Base-by-base conservation (phyloP, 1,140 invertebrate species). In the Cataglyphis hispanica region DNA sequence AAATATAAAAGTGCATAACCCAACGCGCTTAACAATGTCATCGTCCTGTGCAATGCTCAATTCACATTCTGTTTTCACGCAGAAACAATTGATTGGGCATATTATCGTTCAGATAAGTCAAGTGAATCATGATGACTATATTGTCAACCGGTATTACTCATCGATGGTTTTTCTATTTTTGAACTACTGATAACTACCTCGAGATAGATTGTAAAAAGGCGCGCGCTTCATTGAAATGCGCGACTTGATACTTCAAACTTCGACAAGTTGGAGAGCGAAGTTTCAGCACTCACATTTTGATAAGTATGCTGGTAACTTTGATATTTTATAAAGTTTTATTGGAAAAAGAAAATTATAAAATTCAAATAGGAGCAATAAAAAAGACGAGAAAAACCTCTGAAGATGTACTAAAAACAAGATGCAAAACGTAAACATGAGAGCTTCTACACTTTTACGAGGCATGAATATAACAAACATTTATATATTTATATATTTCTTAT, bases 71-170 rank as follows among this genome's bases (percentile, higher is more conserved):
- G 50, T 11, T 16, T 56, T 69, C 37, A 37, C 34, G 19, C 66
- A 34, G 46, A 70, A 70, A 53, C 22, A 19, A 13, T 53, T 43
- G 72, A 74, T 83, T 83, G 37, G 50, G 4, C 7, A 46, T 27
- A 67, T 53, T 53, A 53, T 72, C 25, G 37, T 31, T 56, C 37
- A 81, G 66, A 37, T 81, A 37, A 72, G 66, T 22, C 22, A 53
- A 60, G 40, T 74, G 78, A 83, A 61, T 81, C 66, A 72, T 58
- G 10, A 46, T 4, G 16, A 53, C 69, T 27, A 25, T n/a, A 60
- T 43, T 72, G 67, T 61, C 53, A 60, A 11, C 11, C 34, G n/a
- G 58, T 16, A 70, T 72, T 81, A 72, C 50, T 81, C 66, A 81
- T 2, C 50, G 34, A 72, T 13, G 5, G 34, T 46, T 43, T 0